Evolutionary conservation across 2,888 invertebrate species (phyloP), one percentile per base, ranked within the genome.

Genomic region (Drosophila prostipennis): DNA sequence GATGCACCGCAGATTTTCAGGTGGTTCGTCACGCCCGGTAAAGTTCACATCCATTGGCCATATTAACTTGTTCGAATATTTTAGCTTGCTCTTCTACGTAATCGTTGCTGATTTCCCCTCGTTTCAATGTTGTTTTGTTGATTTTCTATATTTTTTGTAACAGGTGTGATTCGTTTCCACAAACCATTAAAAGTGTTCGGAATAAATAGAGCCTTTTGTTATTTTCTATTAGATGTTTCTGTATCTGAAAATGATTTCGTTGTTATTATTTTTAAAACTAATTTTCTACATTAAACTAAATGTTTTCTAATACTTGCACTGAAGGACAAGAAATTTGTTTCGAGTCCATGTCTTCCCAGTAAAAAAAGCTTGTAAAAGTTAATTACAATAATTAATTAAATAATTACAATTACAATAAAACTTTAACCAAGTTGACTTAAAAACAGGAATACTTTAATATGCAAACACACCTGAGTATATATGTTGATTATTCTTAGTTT

Each of bases 21-120:
- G 85, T 91, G 91, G 91, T 91, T 90, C 83, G 78, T 91, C 78
- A 90, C 91, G 75, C 87, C 91, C 79, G 91, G 91, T 91, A 91
- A 91, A 88, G 82, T 90, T 87, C 52, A 72, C 72, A 59, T 54
- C 43, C 74, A 72, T 77, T 81, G 77, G 71, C 74, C 56, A 55
- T 67, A 58, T 53, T 55, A 71, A 55, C 53, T 57, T 58, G 58
- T 57, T 73, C 37, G 49, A 71, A 43, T 58, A 74, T 56, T 45
- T 63, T 74, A 36, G 70, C 64, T 80, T 80, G 69, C 68, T 74
- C 59, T 56, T 72, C 65, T 61, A 42, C 29, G 53, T 74, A 77
- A 60, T 51, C 45, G 71, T 64, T 77, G 46, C 61, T 53, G 55
- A 59, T 58, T 56, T 13, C 19, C 11, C 26, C 61, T 36, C 23